These are phyloP conservation scores for Theonella swinhoei DNA, from an alignment of 37 sponge, comb jelly and placozoan species.

Conservation along the genomic window DNA sequence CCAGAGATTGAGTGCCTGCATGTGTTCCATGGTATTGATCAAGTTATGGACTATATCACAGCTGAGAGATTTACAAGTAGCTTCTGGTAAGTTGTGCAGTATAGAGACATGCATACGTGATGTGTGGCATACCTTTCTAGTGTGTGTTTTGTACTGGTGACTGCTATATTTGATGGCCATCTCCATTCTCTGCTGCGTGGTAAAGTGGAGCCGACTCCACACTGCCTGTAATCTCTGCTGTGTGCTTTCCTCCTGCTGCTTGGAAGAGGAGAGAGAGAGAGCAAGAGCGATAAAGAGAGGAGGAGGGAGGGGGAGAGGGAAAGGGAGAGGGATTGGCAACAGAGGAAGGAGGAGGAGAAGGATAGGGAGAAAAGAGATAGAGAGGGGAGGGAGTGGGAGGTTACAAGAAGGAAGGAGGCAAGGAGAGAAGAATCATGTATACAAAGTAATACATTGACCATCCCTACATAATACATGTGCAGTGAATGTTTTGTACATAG, in stretches of 20 bases:
- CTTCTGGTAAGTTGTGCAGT: too few species aligned
- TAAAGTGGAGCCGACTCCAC: slow-evolving; percentile 76
- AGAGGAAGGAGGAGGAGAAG: too few species aligned
- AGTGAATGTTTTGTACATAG: too few species aligned
- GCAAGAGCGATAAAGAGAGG: too few species aligned
- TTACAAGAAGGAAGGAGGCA: neutral
- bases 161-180: slow-evolving; percentile 93
- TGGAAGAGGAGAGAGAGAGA: too few species aligned
- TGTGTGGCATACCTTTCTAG: neutral
- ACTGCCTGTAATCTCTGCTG: slow-evolving; percentile 65
- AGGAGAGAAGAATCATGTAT: neutral
- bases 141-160: neutral
- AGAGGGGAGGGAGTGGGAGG: too few species aligned
- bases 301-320: too few species aligned
- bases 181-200: slow-evolving; percentile 71
- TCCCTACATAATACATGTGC: too few species aligned
- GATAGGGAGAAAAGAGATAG: too few species aligned
- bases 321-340: too few species aligned
- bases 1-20: slow-evolving; percentile 81
- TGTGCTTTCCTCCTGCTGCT: neutral
- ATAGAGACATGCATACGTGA: neutral
- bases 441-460: too few species aligned
- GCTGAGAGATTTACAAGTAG: too few species aligned
- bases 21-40: neutral
- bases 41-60: neutral